phyloP scores from a whole-genome alignment of 1,140 invertebrate species.

The Galendromus occidentalis region DNA sequence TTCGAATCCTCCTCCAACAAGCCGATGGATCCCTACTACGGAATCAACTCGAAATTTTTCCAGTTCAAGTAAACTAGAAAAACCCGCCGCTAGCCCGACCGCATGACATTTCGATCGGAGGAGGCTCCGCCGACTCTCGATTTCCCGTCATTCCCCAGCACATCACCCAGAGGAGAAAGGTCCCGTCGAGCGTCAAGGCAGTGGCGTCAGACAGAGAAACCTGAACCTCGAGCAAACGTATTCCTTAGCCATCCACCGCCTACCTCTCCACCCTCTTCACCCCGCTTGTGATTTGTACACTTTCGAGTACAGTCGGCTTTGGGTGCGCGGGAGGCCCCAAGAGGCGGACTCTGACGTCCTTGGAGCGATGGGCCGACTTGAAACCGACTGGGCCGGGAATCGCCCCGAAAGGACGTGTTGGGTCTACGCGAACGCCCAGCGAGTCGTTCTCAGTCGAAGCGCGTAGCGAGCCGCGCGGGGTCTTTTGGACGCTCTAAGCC shows the following conservation, averaged over 20 bases:
- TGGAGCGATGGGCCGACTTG: background rate
- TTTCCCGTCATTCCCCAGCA: too few species aligned
- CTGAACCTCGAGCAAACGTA: too few species aligned
- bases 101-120: too few species aligned
- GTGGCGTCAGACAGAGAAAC: too few species aligned
- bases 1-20: constrained; percentile 9
- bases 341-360: background rate
- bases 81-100: background rate
- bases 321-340: background rate
- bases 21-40: constrained; percentile 8
- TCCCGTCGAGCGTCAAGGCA: too few species aligned
- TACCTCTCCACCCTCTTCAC: background rate
- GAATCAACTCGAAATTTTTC: constrained; percentile 10
- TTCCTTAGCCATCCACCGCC: too few species aligned
- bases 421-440: constrained; percentile 3
- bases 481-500: background rate
- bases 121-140: too few species aligned
- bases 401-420: background rate
- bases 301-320: background rate
- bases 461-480: constrained; percentile 3
- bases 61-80: constrained; percentile 12
- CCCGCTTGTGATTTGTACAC: constrained; percentile 5
- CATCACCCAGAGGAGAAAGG: too few species aligned
- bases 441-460: constrained; percentile 1
- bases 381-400: background rate